phyloP scores from a whole-genome alignment of 2,888 invertebrate genomes.

The Meandrusa payeni region DNA sequence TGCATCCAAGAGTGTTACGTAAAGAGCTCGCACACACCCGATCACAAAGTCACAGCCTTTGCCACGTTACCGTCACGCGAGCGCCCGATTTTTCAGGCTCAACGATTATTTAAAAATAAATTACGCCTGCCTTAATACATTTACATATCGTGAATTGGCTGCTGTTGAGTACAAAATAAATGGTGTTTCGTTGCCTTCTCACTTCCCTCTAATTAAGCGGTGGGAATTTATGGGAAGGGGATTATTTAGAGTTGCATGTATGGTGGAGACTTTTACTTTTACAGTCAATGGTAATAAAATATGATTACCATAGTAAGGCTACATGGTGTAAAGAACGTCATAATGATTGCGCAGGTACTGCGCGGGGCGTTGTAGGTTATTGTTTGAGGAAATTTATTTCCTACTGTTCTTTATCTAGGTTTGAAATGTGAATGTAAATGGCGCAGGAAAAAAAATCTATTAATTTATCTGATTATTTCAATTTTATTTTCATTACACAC shows the following conservation, averaged over 20 bases:
- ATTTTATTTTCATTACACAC: too few species aligned
- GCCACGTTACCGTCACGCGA: constrained; percentile 57
- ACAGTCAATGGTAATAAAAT: constrained; percentile 10
- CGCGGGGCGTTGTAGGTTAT: too few species aligned
- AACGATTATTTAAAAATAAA: constrained; percentile 72
- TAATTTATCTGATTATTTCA: too few species aligned
- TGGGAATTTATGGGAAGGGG: constrained; percentile 34
- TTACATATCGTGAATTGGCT: constrained; percentile 63
- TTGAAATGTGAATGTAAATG: too few species aligned
- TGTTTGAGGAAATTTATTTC: too few species aligned
- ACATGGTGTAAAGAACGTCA: background rate
- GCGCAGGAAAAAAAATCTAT: too few species aligned
- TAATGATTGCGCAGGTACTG: too few species aligned
- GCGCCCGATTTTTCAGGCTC: constrained; percentile 57
- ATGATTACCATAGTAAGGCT: constrained; percentile 4
- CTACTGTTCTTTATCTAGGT: too few species aligned
- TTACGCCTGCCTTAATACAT: constrained; percentile 61
- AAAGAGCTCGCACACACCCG: constrained; percentile 8
- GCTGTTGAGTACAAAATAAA: constrained; percentile 69
- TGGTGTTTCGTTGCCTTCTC: constrained; percentile 71
- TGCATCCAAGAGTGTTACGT: too few species aligned
- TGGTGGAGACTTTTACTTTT: constrained; percentile 6
- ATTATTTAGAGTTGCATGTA: constrained; percentile 29
- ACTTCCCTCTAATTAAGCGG: constrained; percentile 58
- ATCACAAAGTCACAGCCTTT: constrained; percentile 21